Evolutionary conservation across 2,888 invertebrate species (phyloP).

Genomic region (Griposia aprilina): DNA sequence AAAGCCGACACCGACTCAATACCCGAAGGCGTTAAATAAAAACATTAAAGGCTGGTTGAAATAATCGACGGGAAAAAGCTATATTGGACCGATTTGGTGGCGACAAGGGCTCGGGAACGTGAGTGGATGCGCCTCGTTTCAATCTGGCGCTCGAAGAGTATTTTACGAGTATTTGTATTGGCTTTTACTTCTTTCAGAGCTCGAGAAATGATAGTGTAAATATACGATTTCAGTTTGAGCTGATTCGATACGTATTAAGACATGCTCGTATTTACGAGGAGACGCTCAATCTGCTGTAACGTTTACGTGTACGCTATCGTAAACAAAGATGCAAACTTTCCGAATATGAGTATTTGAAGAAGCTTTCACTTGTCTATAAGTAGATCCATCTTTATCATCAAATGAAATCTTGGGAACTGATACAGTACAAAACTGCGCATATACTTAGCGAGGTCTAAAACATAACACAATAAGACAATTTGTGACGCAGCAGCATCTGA

Average conservation of each 20-base stretch:
- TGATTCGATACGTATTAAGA: slow-evolving; percentile 56
- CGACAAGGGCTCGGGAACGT: slow-evolving; percentile 77
- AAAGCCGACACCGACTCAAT: slow-evolving; percentile 88
- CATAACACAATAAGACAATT: slow-evolving; percentile 60
- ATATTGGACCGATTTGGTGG: slow-evolving; percentile 87
- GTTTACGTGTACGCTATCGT: slow-evolving; percentile 26
- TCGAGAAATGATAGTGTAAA: slow-evolving; percentile 68
- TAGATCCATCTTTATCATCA: slow-evolving; percentile 20
- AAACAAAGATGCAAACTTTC: slow-evolving; percentile 34
- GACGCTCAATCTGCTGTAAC: slow-evolving; percentile 31
- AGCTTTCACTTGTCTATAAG: slow-evolving; percentile 30
- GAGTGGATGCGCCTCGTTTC: slow-evolving; percentile 74
- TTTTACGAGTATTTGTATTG: slow-evolving; percentile 72
- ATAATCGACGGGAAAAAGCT: slow-evolving; percentile 87
- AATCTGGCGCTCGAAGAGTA: slow-evolving; percentile 70
- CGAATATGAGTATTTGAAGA: slow-evolving; percentile 24
- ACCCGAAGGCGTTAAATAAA: slow-evolving; percentile 88
- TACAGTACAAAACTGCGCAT: slow-evolving; percentile 32
- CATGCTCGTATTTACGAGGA: slow-evolving; percentile 55
- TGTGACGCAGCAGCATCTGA: slow-evolving; percentile 60
- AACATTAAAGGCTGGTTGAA: slow-evolving; percentile 89
- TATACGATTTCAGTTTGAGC: slow-evolving; percentile 63
- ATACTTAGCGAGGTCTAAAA: slow-evolving; percentile 40
- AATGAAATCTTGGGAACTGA: slow-evolving; percentile 34
- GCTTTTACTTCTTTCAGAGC: slow-evolving; percentile 68